Base-by-base conservation (phyloP, 2,797 vertebrate genomes). In the Tiaroga cobitis region DNA sequence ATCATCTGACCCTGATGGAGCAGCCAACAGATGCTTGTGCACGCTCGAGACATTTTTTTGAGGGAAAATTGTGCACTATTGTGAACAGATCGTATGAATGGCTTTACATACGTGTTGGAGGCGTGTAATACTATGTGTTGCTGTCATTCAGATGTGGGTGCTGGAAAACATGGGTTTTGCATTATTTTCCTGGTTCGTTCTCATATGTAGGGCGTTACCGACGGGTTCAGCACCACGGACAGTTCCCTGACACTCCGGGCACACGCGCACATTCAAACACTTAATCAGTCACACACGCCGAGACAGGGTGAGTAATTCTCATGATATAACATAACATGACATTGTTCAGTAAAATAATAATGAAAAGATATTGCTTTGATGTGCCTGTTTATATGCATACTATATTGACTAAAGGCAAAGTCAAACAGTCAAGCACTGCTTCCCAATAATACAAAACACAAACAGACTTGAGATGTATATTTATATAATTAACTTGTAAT, bases 191-290 rank as follows among this genome's bases (percentile, higher is more conserved):
- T 26, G 16, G 11, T 68, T 78, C 8, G 46, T 65, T 86, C 49
- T 68, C 54, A 63, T 79, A 49, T 79, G 73, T 84, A 87, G 89
- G 89, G 89, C 89, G 87, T 88, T 88, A 90, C 89, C 89, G 84
- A 86, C 74, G 80, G 80, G 89, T 87, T 88, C 86, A 88, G 89
- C 84, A 88, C 87, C 87, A 59, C 63, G 87, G 89, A 87, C 78
- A 90, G 89, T 87, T 87, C 84, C 81, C 81, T 80, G 85, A 84
- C 87, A 85, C 87, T 80, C 81, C 29, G 32, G 32, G 46, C 41
- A 49, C 72, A 54, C 37, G 21, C 82, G 24, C 82, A 37, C 70
- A 56, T 21, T 15, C 81, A 32, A 32, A 65, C 75, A 70, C 51
- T 13, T 56, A 26, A 59, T 29, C 85, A 41, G 43, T 39, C 87